Conservation (phyloP, 2,797 vertebrate species). For the Amazonetta brasiliensis region DNA sequence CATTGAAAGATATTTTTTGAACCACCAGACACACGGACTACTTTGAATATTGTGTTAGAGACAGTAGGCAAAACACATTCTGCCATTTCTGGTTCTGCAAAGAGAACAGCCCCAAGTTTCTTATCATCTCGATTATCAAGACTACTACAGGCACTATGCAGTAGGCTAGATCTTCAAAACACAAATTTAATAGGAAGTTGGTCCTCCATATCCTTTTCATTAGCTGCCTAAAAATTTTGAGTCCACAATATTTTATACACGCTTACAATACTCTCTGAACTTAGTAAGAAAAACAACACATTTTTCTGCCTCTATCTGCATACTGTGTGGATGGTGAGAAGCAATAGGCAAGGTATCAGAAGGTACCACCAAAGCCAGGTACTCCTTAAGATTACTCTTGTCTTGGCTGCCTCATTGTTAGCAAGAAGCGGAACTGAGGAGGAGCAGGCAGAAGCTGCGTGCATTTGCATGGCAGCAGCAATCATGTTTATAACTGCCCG, state of each 20-base stretch:
- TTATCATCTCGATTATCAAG: neutral
- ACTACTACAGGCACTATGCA: neutral
- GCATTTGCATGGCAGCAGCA: neutral
- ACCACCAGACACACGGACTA: rapidly evolving
- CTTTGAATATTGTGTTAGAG: neutral
- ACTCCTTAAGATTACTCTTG: neutral
- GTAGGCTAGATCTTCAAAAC: neutral
- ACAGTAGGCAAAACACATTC: neutral
- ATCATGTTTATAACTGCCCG: neutral
- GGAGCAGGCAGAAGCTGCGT: neutral
- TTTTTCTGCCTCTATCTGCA: neutral
- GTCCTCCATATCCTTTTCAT: neutral
- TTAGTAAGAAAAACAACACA: neutral
- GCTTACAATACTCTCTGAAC: neutral
- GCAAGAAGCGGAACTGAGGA: neutral
- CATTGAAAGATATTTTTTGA: neutral
- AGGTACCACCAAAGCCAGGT: neutral
- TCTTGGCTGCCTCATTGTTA: neutral
- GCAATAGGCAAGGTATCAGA: neutral
- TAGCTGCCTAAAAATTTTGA: neutral
- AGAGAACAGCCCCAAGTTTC: neutral
- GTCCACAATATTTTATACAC: neutral
- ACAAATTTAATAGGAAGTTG: neutral
- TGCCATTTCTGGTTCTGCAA: neutral
- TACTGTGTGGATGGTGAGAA: rapidly evolving